Evolutionary conservation across 2,797 vertebrate species (phyloP).

Genomic region (Lindbergichthys nudifrons): DNA sequence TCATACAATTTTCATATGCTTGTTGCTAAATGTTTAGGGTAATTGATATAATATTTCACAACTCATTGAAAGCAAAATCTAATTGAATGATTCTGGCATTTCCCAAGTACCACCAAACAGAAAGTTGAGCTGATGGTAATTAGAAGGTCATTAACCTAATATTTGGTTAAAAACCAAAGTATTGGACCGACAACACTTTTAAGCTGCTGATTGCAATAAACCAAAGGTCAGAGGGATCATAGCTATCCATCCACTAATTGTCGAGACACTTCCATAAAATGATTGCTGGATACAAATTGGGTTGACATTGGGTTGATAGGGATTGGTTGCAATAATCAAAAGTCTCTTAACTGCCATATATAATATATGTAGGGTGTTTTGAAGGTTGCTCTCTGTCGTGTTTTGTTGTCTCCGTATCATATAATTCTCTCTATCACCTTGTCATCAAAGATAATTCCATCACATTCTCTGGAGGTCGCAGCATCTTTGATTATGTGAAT

Average conservation of each 20-base stretch:
- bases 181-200: background rate
- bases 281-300: too few species aligned
- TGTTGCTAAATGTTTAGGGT: background rate
- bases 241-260: background rate
- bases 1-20: background rate
- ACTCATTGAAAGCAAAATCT: background rate
- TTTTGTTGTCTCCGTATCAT: constrained; percentile 1
- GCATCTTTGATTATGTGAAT: constrained; percentile 15
- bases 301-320: background rate
- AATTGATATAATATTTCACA: too few species aligned
- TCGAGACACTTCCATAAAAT: background rate
- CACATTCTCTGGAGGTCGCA: constrained; percentile 8
- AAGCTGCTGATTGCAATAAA: background rate
- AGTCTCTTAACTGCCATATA: background rate
- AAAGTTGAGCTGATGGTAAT: background rate
- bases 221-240: background rate
- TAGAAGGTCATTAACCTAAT: background rate
- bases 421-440: constrained; percentile 2
- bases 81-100: too few species aligned
- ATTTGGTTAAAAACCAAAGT: background rate
- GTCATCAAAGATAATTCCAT: background rate
- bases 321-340: background rate
- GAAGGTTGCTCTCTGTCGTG: background rate
- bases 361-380: background rate
- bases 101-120: background rate